A percentile compares a stretch with the other conserved stretches of the same genome.
phyloP scores from a whole-genome alignment of 2,113 vertebrate genomes.

The Gallinago paraguaiae region DNA sequence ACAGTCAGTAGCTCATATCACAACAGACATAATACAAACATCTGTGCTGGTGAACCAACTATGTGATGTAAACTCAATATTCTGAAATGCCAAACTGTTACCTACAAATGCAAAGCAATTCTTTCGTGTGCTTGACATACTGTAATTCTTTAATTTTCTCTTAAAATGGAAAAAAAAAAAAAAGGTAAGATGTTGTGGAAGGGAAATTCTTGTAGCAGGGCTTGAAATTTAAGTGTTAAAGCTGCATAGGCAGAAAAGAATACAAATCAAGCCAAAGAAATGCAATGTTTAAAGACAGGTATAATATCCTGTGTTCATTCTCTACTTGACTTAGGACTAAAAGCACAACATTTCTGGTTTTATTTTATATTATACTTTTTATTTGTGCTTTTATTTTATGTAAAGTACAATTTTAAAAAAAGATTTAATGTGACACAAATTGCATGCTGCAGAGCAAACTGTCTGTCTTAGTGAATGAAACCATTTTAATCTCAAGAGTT shows the following conservation, averaged over 20 bases:
- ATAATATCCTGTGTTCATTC: constrained; percentile 52
- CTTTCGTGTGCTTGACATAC: neutral
- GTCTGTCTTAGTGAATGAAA: constrained; percentile 72
- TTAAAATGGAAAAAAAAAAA: neutral
- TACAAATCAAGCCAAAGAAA: constrained; percentile 31
- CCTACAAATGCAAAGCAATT: constrained; percentile 56
- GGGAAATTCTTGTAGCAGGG: constrained; percentile 41
- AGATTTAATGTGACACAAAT: constrained; percentile 74
- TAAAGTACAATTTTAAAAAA: no score
- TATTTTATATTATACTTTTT: constrained; percentile 54
- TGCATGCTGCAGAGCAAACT: constrained; percentile 67
- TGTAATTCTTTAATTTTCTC: constrained; percentile 41
- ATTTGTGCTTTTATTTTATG: constrained; percentile 62
- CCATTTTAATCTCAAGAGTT: constrained; percentile 75
- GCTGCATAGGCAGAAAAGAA: neutral
- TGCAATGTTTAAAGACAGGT: constrained; percentile 48
- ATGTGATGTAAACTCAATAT: neutral
- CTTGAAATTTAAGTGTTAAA: constrained; percentile 42
- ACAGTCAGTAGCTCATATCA: constrained; percentile 46
- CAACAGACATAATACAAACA: constrained; percentile 14
- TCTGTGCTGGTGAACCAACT: constrained; percentile 22
- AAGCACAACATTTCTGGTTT: constrained; percentile 7
- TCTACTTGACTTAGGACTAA: constrained; percentile 32
- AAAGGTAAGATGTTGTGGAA: neutral
- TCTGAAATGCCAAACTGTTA: constrained; percentile 13